phyloP scores from a whole-genome alignment of 1,140 invertebrate genomes.

The Carposina sasakii region DNA sequence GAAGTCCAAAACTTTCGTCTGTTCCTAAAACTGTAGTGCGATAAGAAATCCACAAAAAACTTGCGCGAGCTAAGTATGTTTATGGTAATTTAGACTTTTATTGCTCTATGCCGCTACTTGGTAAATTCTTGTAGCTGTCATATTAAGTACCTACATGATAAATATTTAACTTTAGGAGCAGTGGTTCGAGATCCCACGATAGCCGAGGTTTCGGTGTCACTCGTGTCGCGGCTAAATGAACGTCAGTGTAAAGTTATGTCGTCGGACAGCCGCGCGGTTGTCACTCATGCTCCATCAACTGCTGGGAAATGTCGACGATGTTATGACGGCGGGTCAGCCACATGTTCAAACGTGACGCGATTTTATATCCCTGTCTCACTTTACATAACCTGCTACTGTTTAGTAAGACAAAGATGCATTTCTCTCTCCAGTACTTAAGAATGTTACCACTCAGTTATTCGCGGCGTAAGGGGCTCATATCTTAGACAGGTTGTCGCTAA shows the following conservation, averaged over 20 bases:
- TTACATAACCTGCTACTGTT: conserved; percentile 38
- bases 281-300: conserved; percentile 73
- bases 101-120: conserved; percentile 20
- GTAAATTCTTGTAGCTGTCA: conserved; percentile 60
- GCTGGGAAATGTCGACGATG: conserved; percentile 61
- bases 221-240: conserved; percentile 55
- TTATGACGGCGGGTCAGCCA: conserved; percentile 68
- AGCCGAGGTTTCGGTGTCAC: conserved; percentile 41
- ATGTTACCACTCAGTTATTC: conserved; percentile 51
- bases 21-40: no score
- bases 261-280: conserved; percentile 42
- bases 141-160: conserved; percentile 55
- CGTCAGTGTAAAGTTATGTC: conserved; percentile 62
- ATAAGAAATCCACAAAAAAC: no score
- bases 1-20: no score
- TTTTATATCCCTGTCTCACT: conserved; percentile 57
- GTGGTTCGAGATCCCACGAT: conserved; percentile 52
- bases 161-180: conserved; percentile 52
- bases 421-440: conserved; percentile 40
- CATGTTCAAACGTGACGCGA: conserved; percentile 62
- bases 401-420: conserved; percentile 55
- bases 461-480: conserved; percentile 40
- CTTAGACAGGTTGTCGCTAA: conserved; percentile 60
- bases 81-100: no score
- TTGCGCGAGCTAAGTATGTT: no score